Evolutionary conservation across 2,797 vertebrate species (phyloP), one percentile per base, ranked within the genome.

Genomic region (Sciurus vulgaris): DNA sequence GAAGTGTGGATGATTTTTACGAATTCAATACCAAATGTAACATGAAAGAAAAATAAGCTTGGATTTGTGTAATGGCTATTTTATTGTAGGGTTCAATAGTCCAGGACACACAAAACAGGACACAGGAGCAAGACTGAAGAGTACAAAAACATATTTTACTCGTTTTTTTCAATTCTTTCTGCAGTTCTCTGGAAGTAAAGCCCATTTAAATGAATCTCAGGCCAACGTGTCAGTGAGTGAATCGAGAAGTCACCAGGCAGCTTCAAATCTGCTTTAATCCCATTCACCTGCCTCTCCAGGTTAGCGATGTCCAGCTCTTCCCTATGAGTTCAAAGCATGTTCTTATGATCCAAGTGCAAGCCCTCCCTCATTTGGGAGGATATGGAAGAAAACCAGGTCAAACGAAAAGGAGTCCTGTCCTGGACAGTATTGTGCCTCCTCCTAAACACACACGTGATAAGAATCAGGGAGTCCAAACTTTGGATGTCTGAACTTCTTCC

Each of bases 1-100:
- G n/a, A 74, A 44, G 24, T 30, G 18, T 59, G 28, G 47, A 44
- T 86, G 12, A 67, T 26, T 77, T 96, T 96, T 83, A 86, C 17
- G 59, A 86, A 83, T 69, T 86, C 82, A 65, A 76, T 61, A 78
- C n/a, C 6, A 33, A 94, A 92, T 94, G 51, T 86, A 54, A 90
- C 11, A 33, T 92, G 18, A 56, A 74, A 59, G 54, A 61, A 92
- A 78, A 73, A 35, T 33, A 51, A 94, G 67, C 47, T 56, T 76
- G 26, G 72, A 33, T 91, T 94, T 78, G 35, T 67, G 35, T 17
- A 73, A 77, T 77, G 41, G 49, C 30, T 69, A 72, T 28, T 65
- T 79, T 47, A 86, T 13, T 59, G 13, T 26, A 41, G 61, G 76
- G 47, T 78, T 79, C 85, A 56, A 2, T 49, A 67, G 13, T 88